Conservation (phyloP, 2,113 vertebrate species). For the Stigmatopora nigra region DNA sequence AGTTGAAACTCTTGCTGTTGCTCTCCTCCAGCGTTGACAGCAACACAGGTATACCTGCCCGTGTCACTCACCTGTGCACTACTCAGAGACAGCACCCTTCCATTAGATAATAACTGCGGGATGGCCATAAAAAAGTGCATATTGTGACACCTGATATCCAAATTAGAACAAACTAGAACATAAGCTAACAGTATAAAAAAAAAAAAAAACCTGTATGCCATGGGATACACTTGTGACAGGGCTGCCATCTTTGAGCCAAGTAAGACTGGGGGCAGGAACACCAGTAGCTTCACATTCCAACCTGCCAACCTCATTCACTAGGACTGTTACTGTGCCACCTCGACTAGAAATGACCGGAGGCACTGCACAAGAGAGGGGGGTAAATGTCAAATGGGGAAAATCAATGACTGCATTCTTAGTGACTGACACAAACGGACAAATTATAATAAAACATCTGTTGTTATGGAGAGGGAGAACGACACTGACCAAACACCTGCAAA, state of each 20-base stretch:
- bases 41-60: constrained; percentile 86
- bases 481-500: constrained; percentile 86
- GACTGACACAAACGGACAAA: background rate
- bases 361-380: constrained; percentile 56
- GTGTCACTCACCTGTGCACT: constrained; percentile 84
- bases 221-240: constrained; percentile 81
- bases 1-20: constrained; percentile 80
- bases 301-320: constrained; percentile 81
- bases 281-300: constrained; percentile 90
- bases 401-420: background rate
- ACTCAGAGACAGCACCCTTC: constrained; percentile 75
- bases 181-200: background rate
- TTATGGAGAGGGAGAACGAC: background rate
- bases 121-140: no score
- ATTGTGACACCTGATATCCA: no score
- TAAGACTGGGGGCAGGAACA: constrained; percentile 84
- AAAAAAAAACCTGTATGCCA: constrained; percentile 78
- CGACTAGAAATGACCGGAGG: constrained; percentile 83
- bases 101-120: constrained; percentile 80
- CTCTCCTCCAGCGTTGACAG: constrained; percentile 90
- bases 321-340: constrained; percentile 73
- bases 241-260: constrained; percentile 93
- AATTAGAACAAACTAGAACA: background rate
- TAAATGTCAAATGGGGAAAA: background rate
- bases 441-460: background rate